Evolutionary conservation across 2,113 vertebrate genomes (phyloP), one percentile per base, ranked within the genome.

Genomic region (Hyla sarda): DNA sequence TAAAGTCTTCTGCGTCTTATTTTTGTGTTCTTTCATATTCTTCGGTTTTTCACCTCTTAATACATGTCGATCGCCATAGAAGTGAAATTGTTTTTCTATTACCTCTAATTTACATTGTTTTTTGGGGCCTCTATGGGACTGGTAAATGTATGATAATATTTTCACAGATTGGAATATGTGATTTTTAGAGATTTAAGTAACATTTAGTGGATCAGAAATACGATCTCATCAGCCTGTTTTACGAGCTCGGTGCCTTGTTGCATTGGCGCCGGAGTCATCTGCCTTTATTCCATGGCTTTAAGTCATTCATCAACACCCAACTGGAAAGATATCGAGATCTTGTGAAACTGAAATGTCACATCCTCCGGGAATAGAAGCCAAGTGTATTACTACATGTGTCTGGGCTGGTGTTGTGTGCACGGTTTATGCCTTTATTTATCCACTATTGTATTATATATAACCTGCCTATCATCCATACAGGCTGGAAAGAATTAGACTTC

Each of bases 301-400:
- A 60, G 58, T 65, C 41, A 65, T 47, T 82, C 79, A 47, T 82
- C 79, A 67, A 41, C 79, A 81, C 78, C 58, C 62, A 13, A 65
- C 37, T 19, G 60, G 32, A 21, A 60, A 48, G 79, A 19, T 50
- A 50, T 47, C 60, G 60, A 13, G 16, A 78, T 23, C 30, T 23
- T 34, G 76, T 34, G 52, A 78, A 77, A 56, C 30, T 21, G 75
- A 77, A 78, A 78, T 82, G 81, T 52, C 37, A 71, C 45, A 4
- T 50, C 12, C 17, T 16, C 41, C 1, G 47, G 41, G 81, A 47
- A n/a, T 13, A 37, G 21, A 41, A 25, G 72, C 6, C 28, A 67
- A 67, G 62, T 67, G 1, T 32, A 32, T 67, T 13, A 30, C 2
- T 67, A 67, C 8, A 67, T 17, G 14, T 30, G n/a, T 65, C 28